A percentile compares a stretch with the other conserved stretches of the same genome.
Evolutionary conservation across 1,140 invertebrate species (phyloP).

Genomic region (Drosophila hydei): DNA sequence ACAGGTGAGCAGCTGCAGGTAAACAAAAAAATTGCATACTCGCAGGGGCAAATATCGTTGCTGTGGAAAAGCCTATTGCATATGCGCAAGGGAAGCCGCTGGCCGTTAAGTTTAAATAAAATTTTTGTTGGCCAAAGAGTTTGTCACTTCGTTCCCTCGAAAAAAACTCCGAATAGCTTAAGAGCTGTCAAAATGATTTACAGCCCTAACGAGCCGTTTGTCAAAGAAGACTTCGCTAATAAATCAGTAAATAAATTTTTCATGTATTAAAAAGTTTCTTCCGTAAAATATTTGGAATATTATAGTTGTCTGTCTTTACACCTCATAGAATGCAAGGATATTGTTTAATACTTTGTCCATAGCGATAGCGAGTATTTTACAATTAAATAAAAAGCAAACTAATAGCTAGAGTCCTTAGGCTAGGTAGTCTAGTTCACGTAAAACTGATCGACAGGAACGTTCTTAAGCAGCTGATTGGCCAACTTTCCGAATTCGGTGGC

Average conservation of each 20-base stretch:
- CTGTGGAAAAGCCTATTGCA: neutral
- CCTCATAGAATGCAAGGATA: slow-evolving; percentile 31
- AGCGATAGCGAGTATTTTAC: slow-evolving; percentile 47
- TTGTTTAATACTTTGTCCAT: slow-evolving; percentile 70
- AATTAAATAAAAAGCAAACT: slow-evolving; percentile 61
- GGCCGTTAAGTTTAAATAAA: too few species aligned
- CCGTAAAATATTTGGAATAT: too few species aligned
- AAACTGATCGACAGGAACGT: slow-evolving; percentile 87
- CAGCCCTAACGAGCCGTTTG: too few species aligned
- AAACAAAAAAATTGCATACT: neutral
- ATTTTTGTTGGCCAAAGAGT: too few species aligned
- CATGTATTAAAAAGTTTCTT: too few species aligned
- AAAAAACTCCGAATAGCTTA: too few species aligned
- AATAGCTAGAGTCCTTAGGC: slow-evolving; percentile 22
- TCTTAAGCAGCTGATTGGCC: slow-evolving; percentile 87
- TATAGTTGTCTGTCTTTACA: slow-evolving; percentile 17
- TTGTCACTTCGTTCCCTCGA: too few species aligned
- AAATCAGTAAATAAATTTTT: too few species aligned
- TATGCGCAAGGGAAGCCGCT: too few species aligned
- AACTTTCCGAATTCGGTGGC: slow-evolving; percentile 87
- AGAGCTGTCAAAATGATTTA: too few species aligned
- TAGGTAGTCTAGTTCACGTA: slow-evolving; percentile 78
- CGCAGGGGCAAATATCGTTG: neutral
- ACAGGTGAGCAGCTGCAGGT: neutral
- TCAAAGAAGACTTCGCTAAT: too few species aligned